Evolutionary conservation across 92 coral and sea anemone genomes (phyloP).

Genomic region (Scolanthus callimorphus): DNA sequence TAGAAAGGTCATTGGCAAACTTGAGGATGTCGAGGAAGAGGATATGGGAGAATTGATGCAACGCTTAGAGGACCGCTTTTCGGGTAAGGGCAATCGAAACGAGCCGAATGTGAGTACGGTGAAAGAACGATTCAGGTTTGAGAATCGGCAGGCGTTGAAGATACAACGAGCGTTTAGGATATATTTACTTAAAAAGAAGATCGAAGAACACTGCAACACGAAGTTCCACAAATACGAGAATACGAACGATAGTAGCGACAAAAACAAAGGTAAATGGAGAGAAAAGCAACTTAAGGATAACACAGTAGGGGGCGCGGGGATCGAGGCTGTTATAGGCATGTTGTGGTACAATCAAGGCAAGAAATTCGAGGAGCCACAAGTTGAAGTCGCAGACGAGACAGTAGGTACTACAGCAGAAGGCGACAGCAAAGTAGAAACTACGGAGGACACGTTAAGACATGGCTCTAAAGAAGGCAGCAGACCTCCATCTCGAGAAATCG

Average conservation of each 20-base stretch:
- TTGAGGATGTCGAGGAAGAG: constrained; percentile 84
- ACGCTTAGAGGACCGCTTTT: constrained; percentile 69
- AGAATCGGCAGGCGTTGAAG: constrained; percentile 60
- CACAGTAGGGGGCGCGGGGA: constrained; percentile 31
- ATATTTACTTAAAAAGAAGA: constrained; percentile 52
- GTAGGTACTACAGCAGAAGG: constrained; percentile 19
- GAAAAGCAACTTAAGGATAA: constrained; percentile 66
- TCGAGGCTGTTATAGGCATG: constrained; percentile 78
- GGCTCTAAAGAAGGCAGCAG: constrained; percentile 14
- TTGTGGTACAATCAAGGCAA: constrained; percentile 82
- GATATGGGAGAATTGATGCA: constrained; percentile 73
- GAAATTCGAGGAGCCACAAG: constrained; percentile 40
- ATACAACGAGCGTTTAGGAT: constrained; percentile 85
- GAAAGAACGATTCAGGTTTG: constrained; percentile 43
- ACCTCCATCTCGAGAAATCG: neutral
- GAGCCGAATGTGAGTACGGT: constrained; percentile 56
- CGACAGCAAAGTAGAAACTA: too few relatives aligned
- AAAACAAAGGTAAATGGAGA: constrained; percentile 57
- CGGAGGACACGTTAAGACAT: constrained; percentile 7
- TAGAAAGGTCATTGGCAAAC: constrained; percentile 74
- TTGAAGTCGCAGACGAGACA: constrained; percentile 20
- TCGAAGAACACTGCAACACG: constrained; percentile 46
- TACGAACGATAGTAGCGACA: constrained; percentile 53
- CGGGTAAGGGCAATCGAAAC: constrained; percentile 41
- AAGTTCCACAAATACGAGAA: constrained; percentile 74